phyloP scores from a whole-genome alignment of 2,113 vertebrate genomes.

The Meleagris gallopavo region DNA sequence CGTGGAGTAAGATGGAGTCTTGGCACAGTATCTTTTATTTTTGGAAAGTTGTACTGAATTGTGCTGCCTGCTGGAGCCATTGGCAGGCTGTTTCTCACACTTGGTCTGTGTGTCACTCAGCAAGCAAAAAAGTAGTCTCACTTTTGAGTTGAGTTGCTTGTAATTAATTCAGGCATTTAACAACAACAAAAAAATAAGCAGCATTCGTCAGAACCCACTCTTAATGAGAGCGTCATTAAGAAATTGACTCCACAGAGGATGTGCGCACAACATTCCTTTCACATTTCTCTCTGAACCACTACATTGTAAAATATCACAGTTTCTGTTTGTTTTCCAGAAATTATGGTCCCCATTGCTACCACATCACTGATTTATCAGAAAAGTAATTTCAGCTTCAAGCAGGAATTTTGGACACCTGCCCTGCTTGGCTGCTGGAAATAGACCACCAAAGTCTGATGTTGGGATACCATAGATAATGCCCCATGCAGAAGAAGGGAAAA shows the following conservation, averaged over 20 bases:
- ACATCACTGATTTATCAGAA: conserved; percentile 26
- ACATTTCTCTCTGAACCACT: background rate
- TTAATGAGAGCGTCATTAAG: conserved; percentile 15
- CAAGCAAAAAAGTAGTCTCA: conserved; percentile 4
- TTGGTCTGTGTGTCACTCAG: conserved; percentile 40
- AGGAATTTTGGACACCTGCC: background rate
- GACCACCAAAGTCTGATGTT: background rate
- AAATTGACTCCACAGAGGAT: background rate
- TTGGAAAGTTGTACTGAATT: conserved; percentile 25
- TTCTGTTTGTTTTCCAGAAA: conserved; percentile 26
- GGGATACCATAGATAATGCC: background rate
- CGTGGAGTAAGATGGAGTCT: background rate
- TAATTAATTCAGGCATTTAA: conserved; percentile 46
- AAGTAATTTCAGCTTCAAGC: background rate
- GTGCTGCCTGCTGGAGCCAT: conserved; percentile 4
- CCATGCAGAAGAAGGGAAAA: background rate
- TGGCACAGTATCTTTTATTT: background rate
- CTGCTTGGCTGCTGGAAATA: background rate
- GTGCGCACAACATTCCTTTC: background rate
- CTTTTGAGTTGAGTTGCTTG: background rate
- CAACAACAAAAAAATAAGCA: conserved; percentile 49
- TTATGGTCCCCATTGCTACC: background rate
- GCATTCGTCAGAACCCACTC: conserved; percentile 55
- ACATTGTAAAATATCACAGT: background rate
- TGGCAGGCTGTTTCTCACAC: conserved; percentile 8